Evolutionary conservation across 2,888 invertebrate species (phyloP), one percentile per base, ranked within the genome.

Genomic region (Taphrorychus bicolor): DNA sequence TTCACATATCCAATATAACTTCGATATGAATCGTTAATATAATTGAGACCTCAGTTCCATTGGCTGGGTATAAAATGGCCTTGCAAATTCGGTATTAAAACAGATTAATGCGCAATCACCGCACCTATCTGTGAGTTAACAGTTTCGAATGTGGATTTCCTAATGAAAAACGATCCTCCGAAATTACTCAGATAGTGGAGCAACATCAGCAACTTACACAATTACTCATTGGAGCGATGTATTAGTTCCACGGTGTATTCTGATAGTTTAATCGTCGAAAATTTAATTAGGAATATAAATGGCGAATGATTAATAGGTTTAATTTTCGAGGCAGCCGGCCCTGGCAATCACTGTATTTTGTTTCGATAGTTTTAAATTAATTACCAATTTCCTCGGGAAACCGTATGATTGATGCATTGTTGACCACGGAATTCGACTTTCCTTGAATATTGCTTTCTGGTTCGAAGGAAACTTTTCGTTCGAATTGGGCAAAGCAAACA

Each of bases 321-420:
- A 56, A 64, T 64, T 64, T 58, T 64, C 24, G 52, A 52, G 40
- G 40, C 41, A 14, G 57, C 58, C 41, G 40, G 53, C 23, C 45
- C 59, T 41, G 59, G 53, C 58, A 49, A 59, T 66, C 11, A 51
- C 14, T n/a, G n/a, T 5, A 45, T 45, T 45, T 66, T 66, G 66
- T 66, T 66, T 66, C 59, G 23, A 66, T 66, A 66, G 66, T 66
- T 66, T 66, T 66, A 59, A 66, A 66, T 66, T 66, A 66, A 59
- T 66, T 59, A 51, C 41, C 45, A 5, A 18, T 21, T 9, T 22
- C 11, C 9, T 9, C 5, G 51, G n/a, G 45, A 11, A 22, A 9
- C 7, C n/a, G n/a, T n/a, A n/a, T 59, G 65, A 65, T 65, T 65
- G 59, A 65, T 65, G 65, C 1, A 3, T 9, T 32, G 32, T 11